Evolutionary conservation across 2,888 invertebrate species (phyloP), one percentile per base, ranked within the genome.

Genomic region (Pandemis cinnamomeana): DNA sequence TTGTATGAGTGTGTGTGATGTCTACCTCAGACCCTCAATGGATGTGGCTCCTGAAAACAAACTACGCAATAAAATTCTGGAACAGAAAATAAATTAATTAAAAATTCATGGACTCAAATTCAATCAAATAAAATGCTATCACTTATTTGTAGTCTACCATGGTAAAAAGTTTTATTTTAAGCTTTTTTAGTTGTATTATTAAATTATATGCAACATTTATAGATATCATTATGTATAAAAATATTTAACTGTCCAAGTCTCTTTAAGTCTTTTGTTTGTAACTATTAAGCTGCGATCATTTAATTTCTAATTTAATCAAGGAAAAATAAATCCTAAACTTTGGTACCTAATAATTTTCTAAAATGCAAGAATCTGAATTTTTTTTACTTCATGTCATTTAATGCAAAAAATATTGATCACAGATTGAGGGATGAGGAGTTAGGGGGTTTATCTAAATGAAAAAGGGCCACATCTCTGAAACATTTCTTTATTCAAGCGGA

Each of bases 401-500:
- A 51, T n/a, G n/a, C 6, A 55, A 55, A 55, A 15, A 55, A 20
- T 51, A 55, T 7, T 55, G 53, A 55, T 55, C 53, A 55, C 58
- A 27, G 27, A 58, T 11, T 66, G 27, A 53, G 51, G 84, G 83
- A 81, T 75, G 75, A 77, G 82, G 79, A 75, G 72, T 77, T 70
- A 53, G n/a, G 76, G 77, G 61, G 70, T 60, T 63, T 70, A 20
- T 64, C 69, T 64, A 72, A 75, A 70, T 86, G 83, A 82, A 74
- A 85, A 91, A 89, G 86, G 89, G 87, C 82, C 86, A 86, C 81
- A 86, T 89, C 86, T 89, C 89, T 86, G 79, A 88, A 86, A 91
- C 88, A 91, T 89, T 89, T 89, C 87, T 91, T 91, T 91, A 91
- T 91, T 91, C 75, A 80, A 83, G 77, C 84, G 89, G 87, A 87